Percentiles rank a stretch among this genome's conserved stretches.
Conservation (phyloP, 1,140 invertebrate genomes). For the Pogonognathellus flavescens region DNA sequence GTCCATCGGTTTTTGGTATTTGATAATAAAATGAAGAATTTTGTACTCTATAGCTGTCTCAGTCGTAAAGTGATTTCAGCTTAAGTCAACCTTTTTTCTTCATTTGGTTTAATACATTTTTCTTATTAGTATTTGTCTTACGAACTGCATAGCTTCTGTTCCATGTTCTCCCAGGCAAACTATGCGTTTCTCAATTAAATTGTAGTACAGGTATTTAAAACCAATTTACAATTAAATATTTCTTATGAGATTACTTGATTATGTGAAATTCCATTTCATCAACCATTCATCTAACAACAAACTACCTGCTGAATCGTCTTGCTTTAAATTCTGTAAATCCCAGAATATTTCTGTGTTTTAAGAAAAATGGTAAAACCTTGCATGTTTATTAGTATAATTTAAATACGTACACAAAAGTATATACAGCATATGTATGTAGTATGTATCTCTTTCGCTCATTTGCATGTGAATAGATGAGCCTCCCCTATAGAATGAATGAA, state of each 20-base stretch:
- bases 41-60: too few relatives aligned
- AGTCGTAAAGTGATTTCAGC: too few relatives aligned
- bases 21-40: too few relatives aligned
- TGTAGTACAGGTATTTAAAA: constrained; percentile 18
- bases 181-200: constrained; percentile 31
- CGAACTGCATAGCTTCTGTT: constrained; percentile 3
- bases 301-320: too few relatives aligned
- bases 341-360: background rate
- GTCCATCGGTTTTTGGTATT: too few relatives aligned
- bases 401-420: too few relatives aligned
- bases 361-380: background rate
- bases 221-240: constrained; percentile 7
- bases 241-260: background rate
- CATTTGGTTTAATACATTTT: too few relatives aligned
- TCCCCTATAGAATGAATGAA: constrained; percentile 9
- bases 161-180: constrained; percentile 13
- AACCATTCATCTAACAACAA: background rate
- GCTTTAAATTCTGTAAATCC: background rate
- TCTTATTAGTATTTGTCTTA: too few relatives aligned
- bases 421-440: background rate
- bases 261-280: background rate
- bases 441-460: background rate
- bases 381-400: background rate
- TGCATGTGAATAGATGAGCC: background rate
- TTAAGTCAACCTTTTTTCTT: too few relatives aligned